Conservation (phyloP, 2,888 invertebrate genomes). For the Ennomos erosarius region DNA sequence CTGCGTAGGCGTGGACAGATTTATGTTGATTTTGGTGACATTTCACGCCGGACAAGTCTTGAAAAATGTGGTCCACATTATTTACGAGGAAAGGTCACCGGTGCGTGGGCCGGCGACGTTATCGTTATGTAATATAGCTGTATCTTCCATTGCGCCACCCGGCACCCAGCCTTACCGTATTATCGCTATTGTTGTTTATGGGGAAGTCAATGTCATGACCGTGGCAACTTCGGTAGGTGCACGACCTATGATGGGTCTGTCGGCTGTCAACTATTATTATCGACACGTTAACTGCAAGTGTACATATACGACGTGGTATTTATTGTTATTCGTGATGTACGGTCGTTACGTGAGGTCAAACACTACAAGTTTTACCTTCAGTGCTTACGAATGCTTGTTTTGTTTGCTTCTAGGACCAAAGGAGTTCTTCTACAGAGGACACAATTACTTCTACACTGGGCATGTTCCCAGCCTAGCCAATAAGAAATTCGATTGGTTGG, state of each 20-base stretch:
- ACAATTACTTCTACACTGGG: slow-evolving; percentile 95
- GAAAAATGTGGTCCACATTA: slow-evolving; percentile 43
- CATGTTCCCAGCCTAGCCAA: slow-evolving; percentile 92
- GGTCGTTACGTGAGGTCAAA: slow-evolving; percentile 50
- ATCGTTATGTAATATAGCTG: slow-evolving; percentile 62
- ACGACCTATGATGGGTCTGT: slow-evolving; percentile 54
- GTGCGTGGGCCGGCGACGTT: slow-evolving; percentile 49
- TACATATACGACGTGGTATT: slow-evolving; percentile 38
- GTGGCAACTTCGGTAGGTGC: slow-evolving; percentile 58
- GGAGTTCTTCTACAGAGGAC: slow-evolving; percentile 94
- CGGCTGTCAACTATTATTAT: slow-evolving; percentile 49
- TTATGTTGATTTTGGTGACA: slow-evolving; percentile 40
- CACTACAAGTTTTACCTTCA: slow-evolving; percentile 36
- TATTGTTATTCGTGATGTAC: slow-evolving; percentile 43
- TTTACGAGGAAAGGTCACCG: slow-evolving; percentile 57
- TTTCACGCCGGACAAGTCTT: slow-evolving; percentile 42
- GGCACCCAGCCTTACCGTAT: slow-evolving; percentile 43
- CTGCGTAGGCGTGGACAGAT: slow-evolving; percentile 20
- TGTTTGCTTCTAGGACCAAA: slow-evolving; percentile 88
- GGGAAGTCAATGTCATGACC: slow-evolving; percentile 76
- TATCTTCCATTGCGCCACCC: slow-evolving; percentile 53
- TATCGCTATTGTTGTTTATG: slow-evolving; percentile 58
- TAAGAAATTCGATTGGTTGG: slow-evolving; percentile 95
- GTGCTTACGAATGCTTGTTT: slow-evolving; percentile 17
- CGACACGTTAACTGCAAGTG: slow-evolving; percentile 41